Percentiles rank a stretch among this genome's conserved stretches.
phyloP scores from a whole-genome alignment of 2,888 invertebrate genomes.

The Lochmaea capreae region DNA sequence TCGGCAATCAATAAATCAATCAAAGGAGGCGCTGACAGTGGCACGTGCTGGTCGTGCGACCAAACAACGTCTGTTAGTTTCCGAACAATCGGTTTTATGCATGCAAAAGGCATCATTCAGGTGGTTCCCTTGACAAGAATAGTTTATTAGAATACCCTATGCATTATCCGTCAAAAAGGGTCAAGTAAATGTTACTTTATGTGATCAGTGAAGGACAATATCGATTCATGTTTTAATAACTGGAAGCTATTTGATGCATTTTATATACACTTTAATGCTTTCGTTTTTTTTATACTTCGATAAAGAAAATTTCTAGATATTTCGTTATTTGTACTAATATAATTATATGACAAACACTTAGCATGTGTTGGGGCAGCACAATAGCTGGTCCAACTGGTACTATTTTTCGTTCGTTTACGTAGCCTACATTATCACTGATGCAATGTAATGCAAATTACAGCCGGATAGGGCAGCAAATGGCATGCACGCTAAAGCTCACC shows the following conservation, averaged over 20 bases:
- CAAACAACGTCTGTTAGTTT: slow-evolving; percentile 33
- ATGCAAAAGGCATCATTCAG: slow-evolving; percentile 43
- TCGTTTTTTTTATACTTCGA: background rate
- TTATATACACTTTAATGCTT: background rate
- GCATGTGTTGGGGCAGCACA: no score
- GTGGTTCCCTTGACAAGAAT: slow-evolving; percentile 42
- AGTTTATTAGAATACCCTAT: slow-evolving; percentile 45
- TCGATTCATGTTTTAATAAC: slow-evolving; percentile 2
- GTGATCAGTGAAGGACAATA: slow-evolving; percentile 8
- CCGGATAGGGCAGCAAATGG: no score
- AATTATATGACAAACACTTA: background rate
- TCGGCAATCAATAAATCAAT: slow-evolving; percentile 46
- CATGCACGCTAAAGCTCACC: no score
- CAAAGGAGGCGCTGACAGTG: slow-evolving; percentile 46
- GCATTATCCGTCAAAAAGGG: slow-evolving; percentile 36
- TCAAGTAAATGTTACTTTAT: slow-evolving; percentile 39
- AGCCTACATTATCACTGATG: no score
- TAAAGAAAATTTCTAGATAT: background rate
- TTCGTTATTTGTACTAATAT: background rate
- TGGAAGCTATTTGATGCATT: background rate
- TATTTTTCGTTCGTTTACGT: no score
- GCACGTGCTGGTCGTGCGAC: slow-evolving; percentile 44
- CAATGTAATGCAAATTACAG: no score
- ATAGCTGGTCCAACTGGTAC: no score
- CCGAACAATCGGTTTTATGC: slow-evolving; percentile 41